These are phyloP conservation scores for Drosophila sturtevanti DNA, from an alignment of 1,140 invertebrate genomes.

Conservation along the genomic window DNA sequence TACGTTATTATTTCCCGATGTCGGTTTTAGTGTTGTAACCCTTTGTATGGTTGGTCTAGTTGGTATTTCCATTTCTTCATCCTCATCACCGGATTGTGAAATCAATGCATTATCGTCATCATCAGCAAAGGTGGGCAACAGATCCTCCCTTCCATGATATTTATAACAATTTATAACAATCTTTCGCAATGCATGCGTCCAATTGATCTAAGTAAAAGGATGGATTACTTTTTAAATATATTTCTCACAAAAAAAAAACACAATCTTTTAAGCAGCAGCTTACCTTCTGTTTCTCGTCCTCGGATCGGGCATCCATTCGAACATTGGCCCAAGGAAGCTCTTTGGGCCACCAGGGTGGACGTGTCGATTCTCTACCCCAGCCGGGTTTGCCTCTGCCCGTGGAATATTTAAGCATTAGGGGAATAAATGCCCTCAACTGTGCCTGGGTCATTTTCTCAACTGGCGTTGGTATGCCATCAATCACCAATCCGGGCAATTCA, in stretches of 20 bases:
- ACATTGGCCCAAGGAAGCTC: constrained; percentile 99
- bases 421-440: constrained; percentile 97
- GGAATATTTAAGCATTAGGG: constrained; percentile 98
- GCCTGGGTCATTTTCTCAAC: constrained; percentile 99
- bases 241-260: background rate
- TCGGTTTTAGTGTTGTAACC: constrained; percentile 78
- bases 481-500: constrained; percentile 96
- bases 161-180: constrained; percentile 99
- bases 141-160: constrained; percentile 97
- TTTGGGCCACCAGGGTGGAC: constrained; percentile 98
- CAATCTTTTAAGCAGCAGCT: constrained; percentile 34
- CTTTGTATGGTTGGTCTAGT: constrained; percentile 82
- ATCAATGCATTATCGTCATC: constrained; percentile 90
- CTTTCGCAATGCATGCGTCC: constrained; percentile 98
- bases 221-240: background rate
- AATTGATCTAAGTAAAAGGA: constrained; percentile 93
- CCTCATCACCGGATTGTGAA: constrained; percentile 69
- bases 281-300: constrained; percentile 99
- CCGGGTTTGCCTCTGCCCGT: constrained; percentile 97
- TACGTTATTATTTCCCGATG: constrained; percentile 71
- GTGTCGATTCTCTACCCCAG: constrained; percentile 97
- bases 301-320: constrained; percentile 96
- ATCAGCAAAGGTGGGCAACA: constrained; percentile 96
- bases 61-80: constrained; percentile 75
- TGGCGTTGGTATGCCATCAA: constrained; percentile 98